Base-by-base conservation (phyloP, 2,797 vertebrate genomes). In the Dendrocincla tyrannina region DNA sequence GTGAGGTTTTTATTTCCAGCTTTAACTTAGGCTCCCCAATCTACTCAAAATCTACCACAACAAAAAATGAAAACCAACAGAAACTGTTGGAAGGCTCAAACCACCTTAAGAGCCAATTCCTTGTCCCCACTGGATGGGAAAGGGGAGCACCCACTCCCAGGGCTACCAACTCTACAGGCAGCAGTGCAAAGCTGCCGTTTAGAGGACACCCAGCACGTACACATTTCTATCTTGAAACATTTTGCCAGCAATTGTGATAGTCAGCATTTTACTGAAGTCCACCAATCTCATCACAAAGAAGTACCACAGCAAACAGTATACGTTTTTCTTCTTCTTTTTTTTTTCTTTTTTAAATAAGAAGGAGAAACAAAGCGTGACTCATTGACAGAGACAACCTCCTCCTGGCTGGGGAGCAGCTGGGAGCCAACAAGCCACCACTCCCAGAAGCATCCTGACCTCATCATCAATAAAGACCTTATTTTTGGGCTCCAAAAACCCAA, bases 351-450 rank as follows among this genome's bases (percentile, higher is more conserved):
- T 2, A 8, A 8, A 25, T 25, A 55, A 52, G 32, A 49, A 59
- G 72, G 70, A 56, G 41, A 52, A 89, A 73, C 68, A 73, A 86
- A 81, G 33, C 20, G 62, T 2, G 2, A 70, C 47, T 89, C 49
- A 49, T 87, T 79, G 56, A 50, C 32, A 83, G 35, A 70, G 67
- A 56, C 4, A 4, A 67, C 44, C 49, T 77, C n/a, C 33, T 85
- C 15, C 88, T 91, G 73, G 66, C 87, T 88, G 44, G 30, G 44
- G 53, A 96, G 72, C 79, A 91, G 91, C 68, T 91, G 78, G 75
- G 85, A 92, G 85, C 59, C 82, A 81, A 27, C 32, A 60, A 77
- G 66, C 35, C 46, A 58, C 76, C 4, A 1, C 47, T 91, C 77
- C 74, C 90, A 93, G 88, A 86, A 94, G 50, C 0, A 0, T 18